Percentiles rank a stretch among this genome's conserved stretches.
phyloP scores from a whole-genome alignment of 2,888 invertebrate species.

The Maniola hyperantus region DNA sequence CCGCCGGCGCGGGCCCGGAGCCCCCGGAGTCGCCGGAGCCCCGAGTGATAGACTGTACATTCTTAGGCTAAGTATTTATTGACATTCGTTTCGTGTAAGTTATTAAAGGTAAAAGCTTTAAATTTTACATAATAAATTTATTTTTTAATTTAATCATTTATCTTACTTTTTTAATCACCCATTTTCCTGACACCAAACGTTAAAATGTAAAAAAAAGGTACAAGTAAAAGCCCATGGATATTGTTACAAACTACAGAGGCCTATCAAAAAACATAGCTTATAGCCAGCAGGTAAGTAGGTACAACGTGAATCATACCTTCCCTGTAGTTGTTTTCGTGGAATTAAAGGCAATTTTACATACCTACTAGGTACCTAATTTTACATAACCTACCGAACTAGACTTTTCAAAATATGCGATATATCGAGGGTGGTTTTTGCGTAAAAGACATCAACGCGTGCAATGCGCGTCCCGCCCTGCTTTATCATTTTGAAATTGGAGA shows the following conservation, averaged over 20 bases:
- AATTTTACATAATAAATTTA: constrained; percentile 31
- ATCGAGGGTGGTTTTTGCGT: neutral
- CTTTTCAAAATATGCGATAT: neutral
- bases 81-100: constrained; percentile 32
- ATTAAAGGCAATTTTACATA: neutral
- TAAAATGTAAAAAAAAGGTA: too few relatives aligned
- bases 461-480: neutral
- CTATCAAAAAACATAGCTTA: too few relatives aligned
- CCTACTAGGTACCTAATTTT: too few relatives aligned
- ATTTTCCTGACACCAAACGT: neutral
- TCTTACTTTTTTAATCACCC: constrained; percentile 5
- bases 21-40: constrained; percentile 9
- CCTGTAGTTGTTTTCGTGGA: too few relatives aligned
- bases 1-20: constrained; percentile 17
- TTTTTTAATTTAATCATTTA: constrained; percentile 30
- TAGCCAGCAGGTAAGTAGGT: too few relatives aligned
- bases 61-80: constrained; percentile 35
- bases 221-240: too few relatives aligned
- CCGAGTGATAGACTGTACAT: constrained; percentile 29
- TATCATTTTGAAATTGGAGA: too few relatives aligned
- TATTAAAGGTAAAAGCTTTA: constrained; percentile 43
- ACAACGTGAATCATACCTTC: too few relatives aligned
- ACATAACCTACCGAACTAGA: neutral
- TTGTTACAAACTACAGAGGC: too few relatives aligned
- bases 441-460: constrained; percentile 16